These are phyloP conservation scores for Taurulus bubalis DNA, from an alignment of 2,113 vertebrate species.

Conservation along the genomic window DNA sequence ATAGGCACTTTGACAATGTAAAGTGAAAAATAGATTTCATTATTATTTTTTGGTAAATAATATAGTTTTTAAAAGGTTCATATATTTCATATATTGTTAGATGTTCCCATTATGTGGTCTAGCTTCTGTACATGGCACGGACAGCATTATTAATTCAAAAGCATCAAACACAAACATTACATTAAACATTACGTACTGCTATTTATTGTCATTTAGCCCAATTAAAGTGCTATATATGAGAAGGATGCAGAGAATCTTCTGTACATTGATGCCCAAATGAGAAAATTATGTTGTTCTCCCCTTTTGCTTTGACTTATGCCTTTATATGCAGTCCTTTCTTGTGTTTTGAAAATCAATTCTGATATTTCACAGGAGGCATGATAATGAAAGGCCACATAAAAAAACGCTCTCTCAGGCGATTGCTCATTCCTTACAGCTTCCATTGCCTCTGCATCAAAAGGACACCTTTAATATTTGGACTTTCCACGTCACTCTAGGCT, in stretches of 20 bases:
- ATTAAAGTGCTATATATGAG: neutral
- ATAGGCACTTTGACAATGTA: neutral
- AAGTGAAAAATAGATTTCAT: slow-evolving; percentile 7
- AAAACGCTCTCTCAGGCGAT: slow-evolving; percentile 63
- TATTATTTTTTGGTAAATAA: neutral
- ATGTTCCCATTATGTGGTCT: slow-evolving; percentile 4
- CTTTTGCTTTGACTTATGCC: slow-evolving; percentile 29
- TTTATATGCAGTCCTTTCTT: slow-evolving; percentile 39
- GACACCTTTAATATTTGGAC: slow-evolving; percentile 88
- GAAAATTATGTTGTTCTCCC: slow-evolving; percentile 18
- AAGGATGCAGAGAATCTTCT: neutral
- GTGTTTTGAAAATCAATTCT: slow-evolving; percentile 73
- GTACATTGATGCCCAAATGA: slow-evolving; percentile 13
- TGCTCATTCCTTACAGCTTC: slow-evolving; percentile 78
- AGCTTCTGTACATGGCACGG: slow-evolving; percentile 31
- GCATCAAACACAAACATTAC: slow-evolving; percentile 1
- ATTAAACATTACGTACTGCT: neutral
- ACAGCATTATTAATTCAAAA: slow-evolving; percentile 52
- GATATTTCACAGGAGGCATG: slow-evolving; percentile 69
- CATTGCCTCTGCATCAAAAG: slow-evolving; percentile 79
- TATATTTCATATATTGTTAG: slow-evolving; percentile 9
- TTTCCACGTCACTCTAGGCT: slow-evolving; percentile 83
- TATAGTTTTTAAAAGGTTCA: neutral
- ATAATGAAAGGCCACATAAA: slow-evolving; percentile 73
- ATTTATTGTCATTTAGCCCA: neutral